Conservation (phyloP, 1,140 invertebrate species). For the Hyles vespertilio region DNA sequence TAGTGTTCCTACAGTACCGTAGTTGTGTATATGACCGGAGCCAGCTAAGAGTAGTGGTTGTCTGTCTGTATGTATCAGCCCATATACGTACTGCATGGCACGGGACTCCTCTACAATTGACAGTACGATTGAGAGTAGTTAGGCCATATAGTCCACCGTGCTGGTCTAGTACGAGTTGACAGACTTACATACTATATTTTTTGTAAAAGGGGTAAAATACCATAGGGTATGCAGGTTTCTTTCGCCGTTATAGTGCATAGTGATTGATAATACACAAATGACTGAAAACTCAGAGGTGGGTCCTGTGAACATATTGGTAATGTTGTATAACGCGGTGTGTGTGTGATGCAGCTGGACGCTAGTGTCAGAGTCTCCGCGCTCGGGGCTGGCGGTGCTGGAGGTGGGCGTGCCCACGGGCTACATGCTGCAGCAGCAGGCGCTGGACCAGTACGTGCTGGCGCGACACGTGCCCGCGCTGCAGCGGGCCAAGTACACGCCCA, state of each 20-base stretch:
- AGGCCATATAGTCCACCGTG: too few relatives aligned
- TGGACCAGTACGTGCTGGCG: constrained; percentile 89
- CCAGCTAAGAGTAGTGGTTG: neutral
- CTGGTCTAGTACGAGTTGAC: too few relatives aligned
- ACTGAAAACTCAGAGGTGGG: neutral
- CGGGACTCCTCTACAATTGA: too few relatives aligned
- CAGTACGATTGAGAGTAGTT: too few relatives aligned
- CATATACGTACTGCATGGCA: too few relatives aligned
- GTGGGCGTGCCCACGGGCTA: constrained; percentile 95
- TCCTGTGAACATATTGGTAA: neutral
- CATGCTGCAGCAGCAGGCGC: constrained; percentile 91
- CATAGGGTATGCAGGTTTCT: too few relatives aligned
- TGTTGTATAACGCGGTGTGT: neutral
- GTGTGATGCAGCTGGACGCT: constrained; percentile 83
- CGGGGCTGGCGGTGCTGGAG: constrained; percentile 95
- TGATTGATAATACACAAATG: too few relatives aligned
- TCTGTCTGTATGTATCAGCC: neutral
- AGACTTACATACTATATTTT: neutral
- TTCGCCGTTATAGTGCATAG: too few relatives aligned
- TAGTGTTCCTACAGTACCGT: neutral
- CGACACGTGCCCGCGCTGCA: constrained; percentile 86
- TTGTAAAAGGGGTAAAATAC: too few relatives aligned
- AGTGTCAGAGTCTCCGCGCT: constrained; percentile 84
- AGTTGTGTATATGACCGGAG: neutral
- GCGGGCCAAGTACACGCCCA: constrained; percentile 87